Percentiles rank a stretch among this genome's conserved stretches.
phyloP scores from a whole-genome alignment of 2,797 vertebrate species.

The Cottoperca gobio region DNA sequence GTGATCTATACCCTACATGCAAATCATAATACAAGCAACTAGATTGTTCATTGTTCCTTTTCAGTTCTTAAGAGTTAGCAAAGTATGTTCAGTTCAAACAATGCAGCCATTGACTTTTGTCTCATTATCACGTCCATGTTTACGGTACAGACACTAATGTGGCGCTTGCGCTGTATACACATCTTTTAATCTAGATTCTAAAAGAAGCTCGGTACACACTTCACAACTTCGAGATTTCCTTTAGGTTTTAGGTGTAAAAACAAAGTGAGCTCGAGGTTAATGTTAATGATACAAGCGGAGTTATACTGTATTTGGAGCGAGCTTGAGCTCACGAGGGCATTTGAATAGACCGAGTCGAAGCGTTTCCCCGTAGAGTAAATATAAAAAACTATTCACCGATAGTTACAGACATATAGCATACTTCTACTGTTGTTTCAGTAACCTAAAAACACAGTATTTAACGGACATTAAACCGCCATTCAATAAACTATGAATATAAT shows the following conservation, averaged over 20 bases:
- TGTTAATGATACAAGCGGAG: neutral
- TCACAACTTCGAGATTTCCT: neutral
- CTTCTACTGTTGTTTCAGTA: neutral
- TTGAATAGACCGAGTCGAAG: neutral
- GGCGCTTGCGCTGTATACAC: no score
- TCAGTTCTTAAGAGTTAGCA: no score
- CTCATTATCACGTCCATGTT: no score
- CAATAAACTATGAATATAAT: neutral
- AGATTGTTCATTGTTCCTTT: no score
- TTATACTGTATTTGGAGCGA: neutral
- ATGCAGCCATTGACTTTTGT: no score
- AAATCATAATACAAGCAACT: no score
- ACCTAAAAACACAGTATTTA: neutral
- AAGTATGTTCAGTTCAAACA: no score
- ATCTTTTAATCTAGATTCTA: no score
- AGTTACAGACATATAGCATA: neutral
- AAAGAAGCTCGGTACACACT: neutral
- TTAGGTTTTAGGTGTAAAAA: neutral
- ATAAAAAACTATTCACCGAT: no score
- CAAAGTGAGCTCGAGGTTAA: neutral
- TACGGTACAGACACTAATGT: no score
- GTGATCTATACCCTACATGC: no score
- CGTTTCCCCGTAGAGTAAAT: neutral
- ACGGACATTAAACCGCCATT: neutral
- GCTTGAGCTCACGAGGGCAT: neutral